These are phyloP conservation scores for Lithophane socia DNA, from an alignment of 2,888 invertebrate genomes.

Conservation along the genomic window DNA sequence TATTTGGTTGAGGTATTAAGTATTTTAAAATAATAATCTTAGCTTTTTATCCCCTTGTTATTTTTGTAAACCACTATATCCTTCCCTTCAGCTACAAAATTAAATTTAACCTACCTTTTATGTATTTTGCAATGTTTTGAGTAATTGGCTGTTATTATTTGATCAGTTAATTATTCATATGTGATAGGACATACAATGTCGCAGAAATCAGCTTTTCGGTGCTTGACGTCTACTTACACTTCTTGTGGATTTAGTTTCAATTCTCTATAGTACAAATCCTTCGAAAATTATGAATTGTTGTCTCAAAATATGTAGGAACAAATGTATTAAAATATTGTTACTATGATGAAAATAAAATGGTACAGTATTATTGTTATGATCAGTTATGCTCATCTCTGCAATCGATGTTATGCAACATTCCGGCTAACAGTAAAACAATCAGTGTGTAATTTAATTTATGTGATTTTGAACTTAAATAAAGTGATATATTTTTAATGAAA, in stretches of 20 bases:
- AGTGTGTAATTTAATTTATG: slow-evolving; percentile 68
- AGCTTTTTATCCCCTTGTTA: neutral
- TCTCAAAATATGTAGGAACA: slow-evolving; percentile 54
- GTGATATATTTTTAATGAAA: slow-evolving; percentile 84
- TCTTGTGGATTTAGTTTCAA: slow-evolving; percentile 46
- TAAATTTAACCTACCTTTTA: slow-evolving; percentile 9
- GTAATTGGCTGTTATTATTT: slow-evolving; percentile 27
- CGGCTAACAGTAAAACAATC: slow-evolving; percentile 51
- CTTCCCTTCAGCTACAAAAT: slow-evolving; percentile 19
- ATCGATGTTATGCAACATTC: slow-evolving; percentile 60
- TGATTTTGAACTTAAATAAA: slow-evolving; percentile 81
- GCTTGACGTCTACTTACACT: slow-evolving; percentile 46
- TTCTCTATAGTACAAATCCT: slow-evolving; percentile 61
- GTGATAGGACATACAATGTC: slow-evolving; percentile 63
- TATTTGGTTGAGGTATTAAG: slow-evolving; percentile 40
- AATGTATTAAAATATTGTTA: slow-evolving; percentile 60
- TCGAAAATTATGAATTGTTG: slow-evolving; percentile 49
- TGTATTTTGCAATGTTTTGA: slow-evolving; percentile 34
- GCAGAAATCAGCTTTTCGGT: slow-evolving; percentile 42
- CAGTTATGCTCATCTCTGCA: slow-evolving; percentile 36
- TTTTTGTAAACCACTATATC: neutral
- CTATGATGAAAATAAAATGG: slow-evolving; percentile 52
- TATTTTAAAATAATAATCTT: slow-evolving; percentile 21
- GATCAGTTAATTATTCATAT: slow-evolving; percentile 22
- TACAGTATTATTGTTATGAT: slow-evolving; percentile 67